Evolutionary conservation across 2,888 invertebrate genomes (phyloP).

Genomic region (Coleophora flavipennella): DNA sequence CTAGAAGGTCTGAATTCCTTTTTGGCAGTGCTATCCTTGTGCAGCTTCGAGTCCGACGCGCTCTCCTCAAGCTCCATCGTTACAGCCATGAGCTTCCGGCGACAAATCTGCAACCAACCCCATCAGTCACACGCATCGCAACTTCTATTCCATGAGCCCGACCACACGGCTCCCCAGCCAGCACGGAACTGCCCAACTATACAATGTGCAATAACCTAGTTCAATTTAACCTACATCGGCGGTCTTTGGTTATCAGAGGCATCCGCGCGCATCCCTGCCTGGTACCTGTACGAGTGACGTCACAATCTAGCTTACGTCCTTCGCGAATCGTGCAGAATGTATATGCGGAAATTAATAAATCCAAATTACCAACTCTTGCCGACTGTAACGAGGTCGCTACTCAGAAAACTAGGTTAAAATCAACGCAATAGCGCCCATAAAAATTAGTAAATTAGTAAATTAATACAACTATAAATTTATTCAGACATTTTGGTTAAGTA

Average conservation of each 20-base stretch:
- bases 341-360: constrained; percentile 59
- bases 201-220: constrained; percentile 68
- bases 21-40: constrained; percentile 52
- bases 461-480: constrained; percentile 30
- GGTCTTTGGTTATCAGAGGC: constrained; percentile 54
- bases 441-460: constrained; percentile 12
- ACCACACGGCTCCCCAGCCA: constrained; percentile 32
- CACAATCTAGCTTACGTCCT: constrained; percentile 42
- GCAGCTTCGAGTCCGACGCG: constrained; percentile 61
- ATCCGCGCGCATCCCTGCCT: constrained; percentile 57
- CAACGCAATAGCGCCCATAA: constrained; percentile 30
- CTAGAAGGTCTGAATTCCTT: constrained; percentile 58
- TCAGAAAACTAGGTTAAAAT: constrained; percentile 44
- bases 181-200: constrained; percentile 44
- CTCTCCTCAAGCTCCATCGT: constrained; percentile 64
- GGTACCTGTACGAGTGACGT: constrained; percentile 63
- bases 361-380: constrained; percentile 47
- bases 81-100: constrained; percentile 54
- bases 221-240: constrained; percentile 66
- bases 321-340: constrained; percentile 37
- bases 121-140: constrained; percentile 28
- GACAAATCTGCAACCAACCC: constrained; percentile 40
- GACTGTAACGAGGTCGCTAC: constrained; percentile 37
- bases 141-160: constrained; percentile 27
- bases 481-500: constrained; percentile 17